Evolutionary conservation across 2,888 invertebrate species (phyloP).

Genomic region (Conops quadrifasciatus): DNA sequence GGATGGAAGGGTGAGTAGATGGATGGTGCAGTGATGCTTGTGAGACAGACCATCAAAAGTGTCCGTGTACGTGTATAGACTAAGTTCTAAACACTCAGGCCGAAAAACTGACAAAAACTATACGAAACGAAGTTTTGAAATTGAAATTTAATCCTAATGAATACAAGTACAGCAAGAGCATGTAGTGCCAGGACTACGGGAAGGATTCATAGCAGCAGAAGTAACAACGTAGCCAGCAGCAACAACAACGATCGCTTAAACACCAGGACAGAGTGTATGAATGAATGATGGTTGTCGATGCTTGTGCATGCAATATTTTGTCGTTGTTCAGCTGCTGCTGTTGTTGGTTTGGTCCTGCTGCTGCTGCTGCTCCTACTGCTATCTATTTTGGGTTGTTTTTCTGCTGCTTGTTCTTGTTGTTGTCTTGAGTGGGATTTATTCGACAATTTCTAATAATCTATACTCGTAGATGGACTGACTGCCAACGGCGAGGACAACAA

Average conservation of each 20-base stretch:
- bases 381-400: not conserved
- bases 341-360: not conserved
- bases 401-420: slow-evolving; percentile 33
- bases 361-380: not conserved
- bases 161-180: slow-evolving; percentile 18
- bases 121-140: slow-evolving; percentile 29
- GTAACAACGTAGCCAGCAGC: not conserved
- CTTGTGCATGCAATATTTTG: slow-evolving; percentile 6
- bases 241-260: not conserved
- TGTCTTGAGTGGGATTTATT: slow-evolving; percentile 28
- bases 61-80: no score
- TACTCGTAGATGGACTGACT: slow-evolving; percentile 46
- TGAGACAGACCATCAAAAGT: not conserved
- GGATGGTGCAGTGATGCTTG: not conserved
- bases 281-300: slow-evolving; percentile 13
- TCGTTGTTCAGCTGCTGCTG: slow-evolving; percentile 4
- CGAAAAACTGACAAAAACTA: not conserved
- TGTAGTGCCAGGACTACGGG: no score
- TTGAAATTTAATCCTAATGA: slow-evolving; percentile 37
- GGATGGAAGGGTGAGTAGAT: not conserved
- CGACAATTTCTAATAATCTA: slow-evolving; percentile 36
- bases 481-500: slow-evolving; percentile 34
- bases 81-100: no score
- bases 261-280: not conserved
- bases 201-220: not conserved